Base-by-base conservation (phyloP, 2,888 invertebrate genomes). In the Cacoxenus indagator region DNA sequence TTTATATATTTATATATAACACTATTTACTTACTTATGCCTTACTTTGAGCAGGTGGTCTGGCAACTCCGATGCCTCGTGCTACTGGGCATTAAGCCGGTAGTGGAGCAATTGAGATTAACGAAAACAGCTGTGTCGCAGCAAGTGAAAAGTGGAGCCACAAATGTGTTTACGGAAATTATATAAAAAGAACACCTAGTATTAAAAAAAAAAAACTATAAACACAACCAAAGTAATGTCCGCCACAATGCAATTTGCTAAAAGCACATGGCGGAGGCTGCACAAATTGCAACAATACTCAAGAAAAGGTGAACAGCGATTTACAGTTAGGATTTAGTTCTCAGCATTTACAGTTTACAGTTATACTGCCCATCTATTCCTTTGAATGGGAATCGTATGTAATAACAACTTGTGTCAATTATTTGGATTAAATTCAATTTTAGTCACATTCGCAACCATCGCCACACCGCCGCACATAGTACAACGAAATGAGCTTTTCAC, bases 401-500 rank as follows among this genome's bases (percentile, higher is more conserved):
- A 37, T 37, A 24, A 51, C 14, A 17, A 45, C 45, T 24, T 9
- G 3, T 64, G 14, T 5, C 48, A 19, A 26, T 57, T 59, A 31
- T 64, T 43, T 64, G 46, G 26, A 29, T 27, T 43, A 17, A 48
- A 2, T 62, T 51, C 37, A 6, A 19, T 31, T 19, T 19, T 24
- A 62, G 61, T 24, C 6, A 1, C 31, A 48, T 26, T 29, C 31
- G 48, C 31, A 46, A 19, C 68, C 1, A 66, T 62, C 2, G 43
- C 29, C 27, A 55, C 71, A 8, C 14, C 75, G 9, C 51, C 77
- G 9, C 19, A 51, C 24, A 87, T 89, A 65, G 89, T 90, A 66
- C 89, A 91, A 27, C 92, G 93, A 67, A 92, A 92, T 87, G 90
- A 92, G 64, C 84, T 98, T 14, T 98, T 97, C 84, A 89, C 91